Conservation (phyloP, 2,888 invertebrate species). For the Microplitis deprimator region DNA sequence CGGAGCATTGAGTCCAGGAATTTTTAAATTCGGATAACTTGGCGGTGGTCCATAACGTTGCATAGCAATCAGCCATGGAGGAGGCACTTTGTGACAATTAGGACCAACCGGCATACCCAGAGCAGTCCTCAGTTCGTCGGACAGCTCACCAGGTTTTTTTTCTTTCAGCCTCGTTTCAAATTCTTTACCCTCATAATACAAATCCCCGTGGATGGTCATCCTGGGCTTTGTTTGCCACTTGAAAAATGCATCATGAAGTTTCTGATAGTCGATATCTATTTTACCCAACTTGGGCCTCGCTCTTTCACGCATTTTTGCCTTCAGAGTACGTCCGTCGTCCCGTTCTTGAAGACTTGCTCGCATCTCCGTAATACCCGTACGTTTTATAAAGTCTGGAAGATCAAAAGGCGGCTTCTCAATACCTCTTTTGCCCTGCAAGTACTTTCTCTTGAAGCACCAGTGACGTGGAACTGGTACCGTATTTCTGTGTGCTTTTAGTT, state of each 20-base stretch:
- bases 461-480: constrained; percentile 98
- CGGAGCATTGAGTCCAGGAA: constrained; percentile 97
- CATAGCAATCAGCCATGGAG: constrained; percentile 97
- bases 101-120: constrained; percentile 99
- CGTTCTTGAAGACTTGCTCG: constrained; percentile 97
- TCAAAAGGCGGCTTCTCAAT: constrained; percentile 99
- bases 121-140: constrained; percentile 95
- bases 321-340: constrained; percentile 93
- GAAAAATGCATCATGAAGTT: constrained; percentile 99
- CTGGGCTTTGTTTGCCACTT: constrained; percentile 99
- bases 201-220: constrained; percentile 98
- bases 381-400: constrained; percentile 97
- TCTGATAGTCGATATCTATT: constrained; percentile 99
- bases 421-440: constrained; percentile 96
- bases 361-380: constrained; percentile 99
- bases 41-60: constrained; percentile 99
- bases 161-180: constrained; percentile 97
- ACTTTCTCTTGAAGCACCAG: constrained; percentile 98
- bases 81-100: constrained; percentile 91
- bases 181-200: constrained; percentile 99
- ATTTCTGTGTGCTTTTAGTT: constrained; percentile 95
- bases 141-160: constrained; percentile 98
- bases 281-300: constrained; percentile 98
- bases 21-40: constrained; percentile 97
- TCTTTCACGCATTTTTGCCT: constrained; percentile 97